These are phyloP conservation scores for Oxyscelio sp. DNA, from an alignment of 2,888 invertebrate genomes.

Conservation along the genomic window DNA sequence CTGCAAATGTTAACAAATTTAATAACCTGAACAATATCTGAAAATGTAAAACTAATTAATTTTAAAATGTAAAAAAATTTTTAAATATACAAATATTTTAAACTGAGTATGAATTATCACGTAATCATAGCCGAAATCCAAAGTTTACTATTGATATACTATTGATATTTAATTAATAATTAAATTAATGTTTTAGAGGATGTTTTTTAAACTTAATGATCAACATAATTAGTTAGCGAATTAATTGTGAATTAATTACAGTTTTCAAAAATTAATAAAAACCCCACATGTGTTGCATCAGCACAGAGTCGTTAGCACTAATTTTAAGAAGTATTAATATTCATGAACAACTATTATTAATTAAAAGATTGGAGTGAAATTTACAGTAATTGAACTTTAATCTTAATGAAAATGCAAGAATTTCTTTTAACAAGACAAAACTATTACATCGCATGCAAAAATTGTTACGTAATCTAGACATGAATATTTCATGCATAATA, in stretches of 20 bases:
- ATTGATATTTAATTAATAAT: no score
- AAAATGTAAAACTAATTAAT: no score
- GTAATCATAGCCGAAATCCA: no score
- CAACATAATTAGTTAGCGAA: constrained; percentile 39
- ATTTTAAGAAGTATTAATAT: constrained; percentile 58
- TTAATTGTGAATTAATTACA: constrained; percentile 58
- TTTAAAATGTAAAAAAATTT: no score
- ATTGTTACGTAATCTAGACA: constrained; percentile 14
- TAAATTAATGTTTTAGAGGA: no score
- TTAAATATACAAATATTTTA: no score
- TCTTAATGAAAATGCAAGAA: constrained; percentile 5
- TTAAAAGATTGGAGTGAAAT: constrained; percentile 14
- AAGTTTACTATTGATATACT: no score
- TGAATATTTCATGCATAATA: constrained; percentile 57
- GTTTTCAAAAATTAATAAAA: constrained; percentile 79
- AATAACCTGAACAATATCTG: no score
- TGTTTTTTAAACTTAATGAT: no score
- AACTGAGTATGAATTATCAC: no score
- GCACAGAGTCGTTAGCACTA: constrained; percentile 85
- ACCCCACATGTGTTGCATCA: constrained; percentile 85
- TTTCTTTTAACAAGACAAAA: constrained; percentile 20
- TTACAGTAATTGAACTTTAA: constrained; percentile 31
- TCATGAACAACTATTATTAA: constrained; percentile 41
- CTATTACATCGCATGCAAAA: constrained; percentile 39
- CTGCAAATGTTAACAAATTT: no score